Evolutionary conservation across 2,797 vertebrate species (phyloP), one percentile per base, ranked within the genome.

Genomic region (Mastacembelus armatus): DNA sequence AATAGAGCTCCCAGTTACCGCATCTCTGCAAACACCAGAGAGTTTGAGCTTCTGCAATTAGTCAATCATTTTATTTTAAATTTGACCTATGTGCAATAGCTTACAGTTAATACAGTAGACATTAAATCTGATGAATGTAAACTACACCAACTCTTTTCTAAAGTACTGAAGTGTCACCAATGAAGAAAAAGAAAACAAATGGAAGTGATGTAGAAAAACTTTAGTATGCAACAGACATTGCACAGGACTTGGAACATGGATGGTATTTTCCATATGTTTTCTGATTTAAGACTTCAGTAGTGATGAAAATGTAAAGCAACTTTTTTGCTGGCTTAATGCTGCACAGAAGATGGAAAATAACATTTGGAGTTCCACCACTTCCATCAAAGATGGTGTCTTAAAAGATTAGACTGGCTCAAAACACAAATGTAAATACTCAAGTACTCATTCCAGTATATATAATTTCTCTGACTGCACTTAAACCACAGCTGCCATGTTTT

Each of bases 241-340:
- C 36, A 49, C 42, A 81, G 22, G 18, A 62, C 40, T 42, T 40
- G 9, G 49, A 18, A 43, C 18, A 65, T 2, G 0, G 22, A 44
- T 38, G 56, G 19, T 7, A 19, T 55, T 65, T 52, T 45, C 54
- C 55, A 49, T 3, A 54, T 19, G 12, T 9, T 76, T 59, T 70
- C 32, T 45, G 38, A 76, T 44, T 68, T 4, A 52, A 64, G 50
- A 77, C 63, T 21, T 75, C 42, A 84, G 78, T 85, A 90, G 85
- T 86, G 80, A 70, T 27, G 5, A 58, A n/a, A 71, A 29, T 29
- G 32, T 44, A 40, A 57, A 70, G 26, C 29, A 36, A 51, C 15
- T 39, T 54, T n/a, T 14, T 42, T 32, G 19, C 22, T 40, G 32
- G 65, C 50, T 50, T 75, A 52, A 74, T 48, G 52, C 70, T 56